A percentile compares a stretch with the other conserved stretches of the same genome.
These are phyloP conservation scores for Lithophane semibrunnea DNA, from an alignment of 2,888 invertebrate genomes.

Conservation along the genomic window DNA sequence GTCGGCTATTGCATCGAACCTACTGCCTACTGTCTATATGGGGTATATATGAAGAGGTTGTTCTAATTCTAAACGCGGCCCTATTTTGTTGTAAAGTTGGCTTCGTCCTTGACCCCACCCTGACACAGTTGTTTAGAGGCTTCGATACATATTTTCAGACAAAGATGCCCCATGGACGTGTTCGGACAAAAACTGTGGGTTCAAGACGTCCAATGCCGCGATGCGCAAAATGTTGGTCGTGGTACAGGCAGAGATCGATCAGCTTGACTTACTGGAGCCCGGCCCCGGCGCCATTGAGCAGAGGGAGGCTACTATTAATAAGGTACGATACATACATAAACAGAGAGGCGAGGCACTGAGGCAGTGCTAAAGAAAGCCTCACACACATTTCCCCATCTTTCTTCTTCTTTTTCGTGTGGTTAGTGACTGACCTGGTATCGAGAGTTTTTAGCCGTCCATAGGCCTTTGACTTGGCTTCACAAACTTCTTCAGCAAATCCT, in stretches of 20 bases:
- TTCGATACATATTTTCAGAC: slow-evolving; percentile 80
- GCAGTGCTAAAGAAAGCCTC: not conserved
- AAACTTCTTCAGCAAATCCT: too few species aligned
- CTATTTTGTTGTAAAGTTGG: not conserved
- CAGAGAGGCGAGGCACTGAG: not conserved
- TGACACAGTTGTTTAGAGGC: not conserved
- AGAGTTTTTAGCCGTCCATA: too few species aligned
- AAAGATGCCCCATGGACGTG: slow-evolving; percentile 92
- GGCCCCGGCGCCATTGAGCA: slow-evolving; percentile 91
- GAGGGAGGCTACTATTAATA: slow-evolving; percentile 91
- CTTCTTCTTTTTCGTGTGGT: too few species aligned
- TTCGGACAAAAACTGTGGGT: slow-evolving; percentile 91
- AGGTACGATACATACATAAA: slow-evolving; percentile 70
- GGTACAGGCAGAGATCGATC: slow-evolving; percentile 93
- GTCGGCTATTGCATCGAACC: not conserved
- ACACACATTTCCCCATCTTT: not conserved
- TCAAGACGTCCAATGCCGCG: slow-evolving; percentile 91
- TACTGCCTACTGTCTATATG: not conserved
- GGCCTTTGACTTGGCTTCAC: too few species aligned
- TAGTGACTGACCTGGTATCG: too few species aligned
- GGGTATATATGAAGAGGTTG: not conserved
- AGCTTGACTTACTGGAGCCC: slow-evolving; percentile 90
- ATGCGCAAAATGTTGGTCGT: slow-evolving; percentile 91
- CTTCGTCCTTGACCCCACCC: not conserved
- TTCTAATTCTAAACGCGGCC: not conserved